Base-by-base conservation (phyloP, 2,113 vertebrate species). In the Gymnarchus niloticus region DNA sequence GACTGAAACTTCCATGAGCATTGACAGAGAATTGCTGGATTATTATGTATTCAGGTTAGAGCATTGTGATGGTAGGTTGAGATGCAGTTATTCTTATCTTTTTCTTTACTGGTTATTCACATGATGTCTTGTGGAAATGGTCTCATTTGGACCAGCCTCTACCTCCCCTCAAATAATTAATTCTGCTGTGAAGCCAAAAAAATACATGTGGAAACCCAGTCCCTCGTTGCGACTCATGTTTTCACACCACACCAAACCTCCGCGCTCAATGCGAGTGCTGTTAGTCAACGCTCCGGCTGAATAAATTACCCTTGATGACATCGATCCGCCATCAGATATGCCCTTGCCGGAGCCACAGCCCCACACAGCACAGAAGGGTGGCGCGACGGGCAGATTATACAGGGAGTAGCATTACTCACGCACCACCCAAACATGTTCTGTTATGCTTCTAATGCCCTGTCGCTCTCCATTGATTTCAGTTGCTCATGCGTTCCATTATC, bases 271-370 rank as follows among this genome's bases (percentile, higher is more conserved):
- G 56, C 46, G n/a, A 57, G n/a, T 23, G 17, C 56, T 19, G 44
- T 19, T n/a, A 21, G 23, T 46, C 51, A 46, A 81, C 56, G 12
- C 73, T 46, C 44, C 6, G 37, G 85, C 77, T 52, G 77, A 49
- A 81, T 80, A 44, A 57, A 81, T 86, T 86, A 86, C 77, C 85
- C 78, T 81, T 81, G 77, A 46, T 46, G 33, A 65, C 85, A 86
- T 82, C 57, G 78, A 86, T 86, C 77, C 25, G 56, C 54, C 56
- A 86, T 86, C 56, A 61, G 78, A 85, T 85, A 57, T 44, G 76
- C 41, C 85, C 73, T 80, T 73, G 19, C 52, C 28, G 37, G 28
- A 19, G 65, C 65, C 76, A 59, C 23, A 7, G 3, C 54, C 7
- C 54, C 54, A 6, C 65, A 21, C 49, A 23, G 83, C 57, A 3